These are phyloP conservation scores for Muscicapa adusta DNA, from an alignment of 2,113 vertebrate species.

Conservation along the genomic window DNA sequence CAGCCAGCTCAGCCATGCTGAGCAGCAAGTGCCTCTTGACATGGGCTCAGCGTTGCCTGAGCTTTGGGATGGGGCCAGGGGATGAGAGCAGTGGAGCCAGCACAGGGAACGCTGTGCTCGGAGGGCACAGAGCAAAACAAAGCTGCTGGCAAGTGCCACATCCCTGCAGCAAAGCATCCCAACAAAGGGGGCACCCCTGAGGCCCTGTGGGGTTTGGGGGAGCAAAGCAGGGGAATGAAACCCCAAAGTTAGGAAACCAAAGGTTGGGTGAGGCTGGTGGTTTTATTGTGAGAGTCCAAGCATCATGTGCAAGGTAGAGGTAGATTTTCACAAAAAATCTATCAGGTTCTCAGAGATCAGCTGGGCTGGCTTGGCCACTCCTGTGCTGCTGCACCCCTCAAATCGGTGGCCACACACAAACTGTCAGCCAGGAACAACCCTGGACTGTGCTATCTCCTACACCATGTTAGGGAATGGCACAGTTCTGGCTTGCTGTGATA, in stretches of 20 bases:
- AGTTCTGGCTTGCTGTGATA: background rate
- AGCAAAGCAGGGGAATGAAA: background rate
- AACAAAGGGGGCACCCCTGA: background rate
- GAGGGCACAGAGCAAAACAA: background rate
- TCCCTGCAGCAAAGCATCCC: background rate
- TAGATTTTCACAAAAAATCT: background rate
- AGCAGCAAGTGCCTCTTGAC: constrained; percentile 40
- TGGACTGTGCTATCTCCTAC: background rate
- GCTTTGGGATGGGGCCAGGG: background rate
- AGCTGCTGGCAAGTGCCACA: background rate
- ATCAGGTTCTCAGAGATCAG: background rate
- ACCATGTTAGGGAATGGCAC: background rate
- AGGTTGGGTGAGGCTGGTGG: background rate
- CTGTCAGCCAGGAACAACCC: background rate
- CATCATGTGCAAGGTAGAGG: accelerated
- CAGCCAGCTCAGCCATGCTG: background rate
- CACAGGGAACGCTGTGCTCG: accelerated
- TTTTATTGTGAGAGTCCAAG: background rate
- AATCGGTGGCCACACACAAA: background rate
- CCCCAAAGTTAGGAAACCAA: background rate
- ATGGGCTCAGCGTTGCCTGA: background rate
- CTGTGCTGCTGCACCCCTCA: background rate
- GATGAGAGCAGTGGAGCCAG: background rate
- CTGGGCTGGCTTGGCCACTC: background rate
- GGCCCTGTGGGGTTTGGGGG: background rate